These are phyloP conservation scores for Dunckerocampus dactyliophorus DNA, from an alignment of 2,113 vertebrate species.

Conservation along the genomic window DNA sequence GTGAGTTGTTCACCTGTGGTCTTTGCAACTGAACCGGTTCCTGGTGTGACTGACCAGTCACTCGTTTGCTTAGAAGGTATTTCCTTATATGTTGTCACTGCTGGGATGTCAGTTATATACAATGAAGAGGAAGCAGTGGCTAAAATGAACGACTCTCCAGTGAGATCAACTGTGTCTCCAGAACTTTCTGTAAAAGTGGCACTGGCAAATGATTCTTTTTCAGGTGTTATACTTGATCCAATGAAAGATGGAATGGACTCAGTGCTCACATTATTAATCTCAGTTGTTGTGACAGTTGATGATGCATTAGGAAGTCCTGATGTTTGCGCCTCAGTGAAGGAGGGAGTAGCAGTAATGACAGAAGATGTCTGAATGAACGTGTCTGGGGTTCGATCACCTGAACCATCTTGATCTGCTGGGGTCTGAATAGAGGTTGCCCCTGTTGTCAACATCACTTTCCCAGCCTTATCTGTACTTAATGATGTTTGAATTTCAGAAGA, in stretches of 20 bases:
- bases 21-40: too few relatives aligned
- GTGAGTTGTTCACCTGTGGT: too few relatives aligned
- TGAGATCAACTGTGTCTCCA: background rate
- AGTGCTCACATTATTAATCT: background rate
- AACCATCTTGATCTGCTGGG: background rate
- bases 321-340: constrained; percentile 2
- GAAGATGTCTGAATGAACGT: constrained; percentile 1
- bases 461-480: background rate
- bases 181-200: background rate
- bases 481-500: background rate
- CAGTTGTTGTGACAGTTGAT: background rate
- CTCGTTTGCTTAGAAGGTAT: background rate
- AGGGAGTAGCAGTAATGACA: background rate
- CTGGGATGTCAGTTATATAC: background rate
- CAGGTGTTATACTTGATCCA: constrained; percentile 6
- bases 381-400: background rate
- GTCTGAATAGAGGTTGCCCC: background rate
- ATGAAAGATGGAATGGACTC: background rate
- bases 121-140: constrained; percentile 5
- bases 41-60: too few relatives aligned
- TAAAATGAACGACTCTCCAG: background rate
- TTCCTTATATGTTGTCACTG: background rate
- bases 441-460: background rate
- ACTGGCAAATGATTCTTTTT: background rate
- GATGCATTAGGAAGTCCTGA: background rate